Percentiles rank a stretch among this genome's conserved stretches.
Conservation (phyloP, 2,888 invertebrate species). For the Orthosia gracilis region DNA sequence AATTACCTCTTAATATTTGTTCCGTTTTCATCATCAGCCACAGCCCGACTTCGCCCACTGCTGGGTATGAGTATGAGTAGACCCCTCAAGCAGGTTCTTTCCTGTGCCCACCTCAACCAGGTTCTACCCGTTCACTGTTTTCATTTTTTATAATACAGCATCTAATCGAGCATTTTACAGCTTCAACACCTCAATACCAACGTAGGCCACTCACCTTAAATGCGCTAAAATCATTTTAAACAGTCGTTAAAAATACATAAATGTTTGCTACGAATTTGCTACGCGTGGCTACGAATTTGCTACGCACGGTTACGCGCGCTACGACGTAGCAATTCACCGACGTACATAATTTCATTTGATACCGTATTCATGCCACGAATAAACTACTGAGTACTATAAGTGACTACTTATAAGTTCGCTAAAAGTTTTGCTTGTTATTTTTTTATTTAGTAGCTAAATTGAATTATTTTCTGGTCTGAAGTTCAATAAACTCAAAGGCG, state of each 20-base stretch:
- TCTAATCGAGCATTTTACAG: background rate
- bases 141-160: no score
- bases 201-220: background rate
- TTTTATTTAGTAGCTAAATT: background rate
- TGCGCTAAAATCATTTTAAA: background rate
- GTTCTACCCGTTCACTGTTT: no score
- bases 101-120: no score
- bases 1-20: no score
- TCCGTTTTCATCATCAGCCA: no score
- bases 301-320: constrained; percentile 34
- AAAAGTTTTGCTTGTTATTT: background rate
- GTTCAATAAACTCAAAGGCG: background rate
- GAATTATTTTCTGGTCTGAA: background rate
- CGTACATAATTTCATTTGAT: constrained; percentile 23
- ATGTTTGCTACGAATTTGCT: constrained; percentile 22
- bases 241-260: background rate
- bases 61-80: no score
- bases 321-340: constrained; percentile 32
- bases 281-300: constrained; percentile 34
- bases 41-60: no score
- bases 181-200: background rate
- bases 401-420: background rate
- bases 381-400: constrained; percentile 16
- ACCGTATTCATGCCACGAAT: constrained; percentile 24
- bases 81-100: no score